Conservation (phyloP, 1,140 invertebrate species). For the Brachionus paranguensis region DNA sequence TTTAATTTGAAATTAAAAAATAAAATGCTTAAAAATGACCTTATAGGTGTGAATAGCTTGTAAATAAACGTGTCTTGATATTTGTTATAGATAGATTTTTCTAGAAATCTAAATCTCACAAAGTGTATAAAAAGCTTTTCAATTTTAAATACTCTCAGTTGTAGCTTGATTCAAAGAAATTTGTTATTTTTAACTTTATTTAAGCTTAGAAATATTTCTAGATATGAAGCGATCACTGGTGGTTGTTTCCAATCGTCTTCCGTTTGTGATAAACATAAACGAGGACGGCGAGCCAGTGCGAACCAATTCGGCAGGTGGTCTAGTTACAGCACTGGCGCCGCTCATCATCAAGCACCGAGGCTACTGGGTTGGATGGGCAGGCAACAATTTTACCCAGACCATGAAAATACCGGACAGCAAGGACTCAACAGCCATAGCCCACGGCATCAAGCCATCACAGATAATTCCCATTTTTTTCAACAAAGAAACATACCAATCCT, state of each 20-base stretch:
- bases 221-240: constrained; percentile 14
- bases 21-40: background rate
- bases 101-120: background rate
- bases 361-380: constrained; percentile 82
- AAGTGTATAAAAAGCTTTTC: background rate
- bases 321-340: constrained; percentile 80
- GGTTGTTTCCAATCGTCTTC: constrained; percentile 33
- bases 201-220: background rate
- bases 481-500: constrained; percentile 69
- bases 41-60: background rate
- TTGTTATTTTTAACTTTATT: background rate
- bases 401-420: constrained; percentile 75
- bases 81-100: background rate
- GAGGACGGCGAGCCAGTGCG: background rate
- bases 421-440: constrained; percentile 73
- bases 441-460: constrained; percentile 67
- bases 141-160: background rate
- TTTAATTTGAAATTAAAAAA: background rate
- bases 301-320: constrained; percentile 60
- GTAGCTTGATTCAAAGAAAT: background rate
- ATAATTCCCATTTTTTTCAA: constrained; percentile 73
- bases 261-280: background rate
- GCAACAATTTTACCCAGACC: constrained; percentile 61
- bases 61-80: background rate
- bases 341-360: constrained; percentile 75